Percentiles rank a stretch among this genome's conserved stretches.
phyloP scores from a whole-genome alignment of 2,797 vertebrate genomes.

The Centropyge bicolor region DNA sequence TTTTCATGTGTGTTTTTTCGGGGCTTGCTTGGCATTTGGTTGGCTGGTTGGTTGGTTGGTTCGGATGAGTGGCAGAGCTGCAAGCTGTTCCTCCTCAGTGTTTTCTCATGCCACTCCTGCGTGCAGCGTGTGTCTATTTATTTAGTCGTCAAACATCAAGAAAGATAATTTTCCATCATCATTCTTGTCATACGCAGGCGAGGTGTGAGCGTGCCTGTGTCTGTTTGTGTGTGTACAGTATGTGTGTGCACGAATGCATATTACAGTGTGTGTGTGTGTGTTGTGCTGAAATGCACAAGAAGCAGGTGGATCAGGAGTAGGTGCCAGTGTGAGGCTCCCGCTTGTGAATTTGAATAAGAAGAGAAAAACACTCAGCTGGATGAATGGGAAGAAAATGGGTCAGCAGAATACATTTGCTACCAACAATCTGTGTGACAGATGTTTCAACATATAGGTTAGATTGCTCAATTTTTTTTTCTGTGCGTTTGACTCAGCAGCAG shows the following conservation, averaged over 20 bases:
- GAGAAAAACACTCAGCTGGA: conserved; percentile 47
- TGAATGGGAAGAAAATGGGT: conserved; percentile 73
- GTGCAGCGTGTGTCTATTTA: conserved; percentile 51
- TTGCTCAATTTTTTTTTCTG: conserved; percentile 33
- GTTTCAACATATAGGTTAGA: conserved; percentile 39
- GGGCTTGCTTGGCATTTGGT: conserved; percentile 78
- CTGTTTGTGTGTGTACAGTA: conserved; percentile 6
- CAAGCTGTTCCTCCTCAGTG: conserved; percentile 73
- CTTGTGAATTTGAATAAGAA: conserved; percentile 53
- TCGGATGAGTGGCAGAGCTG: conserved; percentile 71
- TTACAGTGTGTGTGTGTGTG: conserved; percentile 13
- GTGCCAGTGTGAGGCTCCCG: conserved; percentile 19
- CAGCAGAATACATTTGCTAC: conserved; percentile 64
- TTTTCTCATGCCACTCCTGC: conserved; percentile 60
- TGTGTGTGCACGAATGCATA: conserved; percentile 2
- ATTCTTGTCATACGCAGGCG: neutral
- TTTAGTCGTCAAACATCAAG: conserved; percentile 61
- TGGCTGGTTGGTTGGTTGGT: conserved; percentile 67
- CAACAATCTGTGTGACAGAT: conserved; percentile 57
- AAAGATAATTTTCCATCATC: conserved; percentile 41
- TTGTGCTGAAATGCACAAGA: conserved; percentile 6
- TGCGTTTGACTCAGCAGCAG: conserved; percentile 53
- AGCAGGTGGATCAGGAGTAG: conserved; percentile 39
- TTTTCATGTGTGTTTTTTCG: conserved; percentile 77
- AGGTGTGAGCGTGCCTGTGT: conserved; percentile 6